Evolutionary conservation across 2,113 vertebrate species (phyloP), one percentile per base, ranked within the genome.

Genomic region (Solea senegalensis): DNA sequence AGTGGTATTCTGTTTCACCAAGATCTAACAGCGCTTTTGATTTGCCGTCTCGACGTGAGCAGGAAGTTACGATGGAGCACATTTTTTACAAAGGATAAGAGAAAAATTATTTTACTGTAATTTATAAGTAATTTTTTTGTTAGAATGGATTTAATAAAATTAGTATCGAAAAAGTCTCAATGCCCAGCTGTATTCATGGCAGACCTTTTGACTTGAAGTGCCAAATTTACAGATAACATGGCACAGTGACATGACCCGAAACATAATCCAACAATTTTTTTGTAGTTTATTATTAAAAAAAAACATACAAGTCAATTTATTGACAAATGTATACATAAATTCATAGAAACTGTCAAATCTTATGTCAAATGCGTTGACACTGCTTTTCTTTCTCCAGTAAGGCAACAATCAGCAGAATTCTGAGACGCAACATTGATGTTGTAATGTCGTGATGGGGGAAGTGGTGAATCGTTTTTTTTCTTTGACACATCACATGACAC

Each of bases 331-430:
- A 53, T 66, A 81, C 51, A 84, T 13, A 58, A 21, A 56, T 14
- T 76, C 15, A 72, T 74, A 66, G 58, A 76, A 74, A 84, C 69
- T 83, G 82, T 68, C 80, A 87, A 34, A 68, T 21, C 12, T 52
- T 72, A 75, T 73, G 78, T 70, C 61, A 81, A 81, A 82, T 78
- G 75, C 72, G 80, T 8, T 65, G 40, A 81, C 55, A 68, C 66
- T 69, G 78, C 65, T 8, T 71, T 70, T 45, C 5, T 46, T 46
- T 41, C 26, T 83, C 65, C 59, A 59, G 63, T 90, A 92, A 92
- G 90, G 91, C 91, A 91, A 80, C 78, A 60, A 54, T 81, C 44
- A 55, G 59, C 55, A 79, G 63, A 40, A 69, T 76, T 40, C 51
- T 78, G 60, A 57, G 60, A 85, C 4, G 49, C 66, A 78, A 81